These are phyloP conservation scores for Mormyrus proboscirostris DNA, from an alignment of 2,797 vertebrate genomes.

Conservation along the genomic window DNA sequence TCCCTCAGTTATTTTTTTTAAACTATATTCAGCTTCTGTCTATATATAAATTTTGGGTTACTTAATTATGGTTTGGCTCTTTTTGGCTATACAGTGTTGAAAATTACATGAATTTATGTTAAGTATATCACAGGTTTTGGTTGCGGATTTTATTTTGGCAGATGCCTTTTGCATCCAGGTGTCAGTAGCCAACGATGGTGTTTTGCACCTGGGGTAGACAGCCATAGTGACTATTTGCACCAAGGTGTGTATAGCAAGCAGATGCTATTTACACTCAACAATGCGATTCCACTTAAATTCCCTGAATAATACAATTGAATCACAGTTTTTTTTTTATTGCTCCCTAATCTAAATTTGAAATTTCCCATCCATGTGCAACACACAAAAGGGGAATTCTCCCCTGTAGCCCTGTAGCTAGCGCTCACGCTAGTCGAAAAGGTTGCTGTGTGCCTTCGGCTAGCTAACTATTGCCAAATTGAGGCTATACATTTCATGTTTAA, in stretches of 20 bases:
- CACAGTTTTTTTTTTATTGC: not conserved
- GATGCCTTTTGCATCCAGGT: not conserved
- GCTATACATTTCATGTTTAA: not conserved
- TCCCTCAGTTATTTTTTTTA: not conserved
- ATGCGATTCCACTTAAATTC: not conserved
- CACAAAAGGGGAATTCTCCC: not conserved
- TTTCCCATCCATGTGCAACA: not conserved
- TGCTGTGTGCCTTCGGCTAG: not conserved
- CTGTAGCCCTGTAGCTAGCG: not conserved
- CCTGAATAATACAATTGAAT: not conserved
- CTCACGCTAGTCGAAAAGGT: not conserved
- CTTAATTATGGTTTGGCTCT: not conserved
- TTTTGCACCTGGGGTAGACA: not conserved
- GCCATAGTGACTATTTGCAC: not conserved
- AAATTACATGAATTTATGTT: not conserved
- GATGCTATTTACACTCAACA: not conserved
- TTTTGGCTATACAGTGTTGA: not conserved
- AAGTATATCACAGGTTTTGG: not conserved
- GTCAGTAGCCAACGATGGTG: not conserved
- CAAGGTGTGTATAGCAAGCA: not conserved
- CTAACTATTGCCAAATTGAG: not conserved
- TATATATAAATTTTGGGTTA: not conserved
- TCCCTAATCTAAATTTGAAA: not conserved
- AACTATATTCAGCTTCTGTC: not conserved
- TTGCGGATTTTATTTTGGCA: not conserved